phyloP scores from a whole-genome alignment of 2,888 invertebrate species.

The Drosophila birchii region DNA sequence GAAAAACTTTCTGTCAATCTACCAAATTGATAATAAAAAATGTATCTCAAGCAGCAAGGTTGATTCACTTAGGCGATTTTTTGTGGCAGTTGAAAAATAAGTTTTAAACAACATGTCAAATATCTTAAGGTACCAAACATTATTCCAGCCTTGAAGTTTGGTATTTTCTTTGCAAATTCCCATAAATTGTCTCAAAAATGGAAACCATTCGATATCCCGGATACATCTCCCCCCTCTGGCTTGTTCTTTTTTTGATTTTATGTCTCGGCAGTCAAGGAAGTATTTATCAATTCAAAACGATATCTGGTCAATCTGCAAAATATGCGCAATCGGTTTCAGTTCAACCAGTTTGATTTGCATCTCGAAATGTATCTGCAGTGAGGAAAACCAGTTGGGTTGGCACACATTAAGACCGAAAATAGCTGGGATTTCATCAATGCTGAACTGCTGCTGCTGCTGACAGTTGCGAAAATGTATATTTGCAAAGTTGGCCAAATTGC shows the following conservation, averaged over 20 bases:
- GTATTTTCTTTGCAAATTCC: not conserved
- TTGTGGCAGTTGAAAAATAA: slow-evolving; percentile 1
- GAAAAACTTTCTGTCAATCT: slow-evolving; percentile 14
- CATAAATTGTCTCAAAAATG: not conserved
- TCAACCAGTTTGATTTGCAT: slow-evolving; percentile 50
- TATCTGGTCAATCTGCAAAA: slow-evolving; percentile 39
- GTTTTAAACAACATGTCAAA: not conserved
- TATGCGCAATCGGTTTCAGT: slow-evolving; percentile 29
- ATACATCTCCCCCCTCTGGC: slow-evolving; percentile 8
- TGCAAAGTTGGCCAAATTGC: slow-evolving; percentile 17
- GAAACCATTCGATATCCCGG: slow-evolving; percentile 1
- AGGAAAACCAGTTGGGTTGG: slow-evolving; percentile 36
- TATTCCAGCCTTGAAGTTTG: not conserved
- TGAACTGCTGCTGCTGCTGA: slow-evolving; percentile 15
- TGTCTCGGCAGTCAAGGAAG: slow-evolving; percentile 21
- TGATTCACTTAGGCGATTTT: not conserved
- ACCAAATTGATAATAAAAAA: slow-evolving; percentile 10
- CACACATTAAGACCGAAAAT: slow-evolving; percentile 25
- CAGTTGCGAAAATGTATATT: slow-evolving; percentile 37
- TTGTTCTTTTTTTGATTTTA: not conserved
- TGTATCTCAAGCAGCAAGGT: slow-evolving; percentile 6
- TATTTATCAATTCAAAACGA: slow-evolving; percentile 40
- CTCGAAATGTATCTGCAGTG: slow-evolving; percentile 31
- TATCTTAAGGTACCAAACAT: not conserved
- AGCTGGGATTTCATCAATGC: slow-evolving; percentile 30